Evolutionary conservation across 23 tunicate genomes (phyloP), one percentile per base, ranked within the genome.

Genomic region (Halocynthia aurantium): DNA sequence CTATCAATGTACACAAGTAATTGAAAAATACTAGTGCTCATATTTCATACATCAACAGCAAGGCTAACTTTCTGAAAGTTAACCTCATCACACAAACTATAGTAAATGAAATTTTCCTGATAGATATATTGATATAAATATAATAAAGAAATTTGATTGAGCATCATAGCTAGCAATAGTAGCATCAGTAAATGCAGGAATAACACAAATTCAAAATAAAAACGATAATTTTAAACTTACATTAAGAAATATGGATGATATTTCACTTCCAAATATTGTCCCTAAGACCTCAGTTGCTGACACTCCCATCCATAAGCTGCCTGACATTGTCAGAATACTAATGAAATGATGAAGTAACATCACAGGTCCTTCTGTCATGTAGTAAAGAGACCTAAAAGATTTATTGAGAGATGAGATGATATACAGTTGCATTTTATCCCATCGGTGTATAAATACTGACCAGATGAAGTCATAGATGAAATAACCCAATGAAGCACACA

Each of bases 331-430:
- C 22, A 76, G 52, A 61, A 87, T 77, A 71, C 93, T 87, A 15
- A 87, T 56, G 55, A 81, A 73, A 82, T 87, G 93, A 75, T 87
- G 93, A 44, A 87, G 50, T n/a, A 87, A 51, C 93, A 87, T 87
- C 13, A 82, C 67, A 19, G 65, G 71, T 7, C 84, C 93, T 63
- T 87, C 93, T 19, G 93, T 87, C 70, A 70, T 75, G 63, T 81
- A 84, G 53, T 87, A 82, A 12, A 87, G 65, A 53, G 86, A 87
- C 93, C 93, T 87, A 54, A 6, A 70, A 50, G 15, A 51, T 58
- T 70, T 1, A 53, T 9, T 15, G 53, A 11, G 61, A 76, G 22
- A 19, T 5, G n/a, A 58, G 62, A 58, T 11, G 50, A 31, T 31
- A 31, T 31, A 31, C 44, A 31, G 44, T 31, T 31, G 44, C 44